phyloP scores from a whole-genome alignment of 2,888 invertebrate species.

The Phalera bucephala region DNA sequence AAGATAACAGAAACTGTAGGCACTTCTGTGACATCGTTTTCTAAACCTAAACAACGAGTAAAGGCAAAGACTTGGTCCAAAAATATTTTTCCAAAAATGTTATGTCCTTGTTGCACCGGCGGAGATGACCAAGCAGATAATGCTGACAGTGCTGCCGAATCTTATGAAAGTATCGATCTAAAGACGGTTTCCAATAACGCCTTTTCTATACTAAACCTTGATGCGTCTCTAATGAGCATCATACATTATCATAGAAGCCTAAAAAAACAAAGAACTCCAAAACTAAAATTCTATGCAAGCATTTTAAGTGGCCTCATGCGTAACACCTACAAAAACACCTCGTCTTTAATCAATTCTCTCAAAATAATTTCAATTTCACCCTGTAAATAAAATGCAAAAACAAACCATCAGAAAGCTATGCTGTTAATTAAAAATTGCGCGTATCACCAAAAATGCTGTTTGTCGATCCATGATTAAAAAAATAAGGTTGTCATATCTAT shows the following conservation, averaged over 20 bases:
- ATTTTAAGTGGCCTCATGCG: slow-evolving; percentile 41
- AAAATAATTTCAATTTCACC: slow-evolving; percentile 20
- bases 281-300: slow-evolving; percentile 41
- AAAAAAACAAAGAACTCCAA: slow-evolving; percentile 37
- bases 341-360: slow-evolving; percentile 22
- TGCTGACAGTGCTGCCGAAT: slow-evolving; percentile 35
- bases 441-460: not conserved
- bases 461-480: not conserved
- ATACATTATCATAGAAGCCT: slow-evolving; percentile 44
- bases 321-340: slow-evolving; percentile 52
- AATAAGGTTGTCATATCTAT: not conserved
- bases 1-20: slow-evolving; percentile 31
- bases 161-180: slow-evolving; percentile 59
- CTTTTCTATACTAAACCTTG: slow-evolving; percentile 39
- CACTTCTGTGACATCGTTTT: slow-evolving; percentile 38
- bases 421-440: not conserved
- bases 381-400: too few species aligned
- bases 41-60: slow-evolving; percentile 15
- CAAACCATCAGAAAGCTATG: not conserved
- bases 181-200: slow-evolving; percentile 31
- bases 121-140: slow-evolving; percentile 33
- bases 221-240: slow-evolving; percentile 62
- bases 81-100: slow-evolving; percentile 36
- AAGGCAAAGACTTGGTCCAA: slow-evolving; percentile 32
- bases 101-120: slow-evolving; percentile 64